Evolutionary conservation across 2,113 vertebrate species (phyloP), one percentile per base, ranked within the genome.

Genomic region (Recurvirostra avosetta): DNA sequence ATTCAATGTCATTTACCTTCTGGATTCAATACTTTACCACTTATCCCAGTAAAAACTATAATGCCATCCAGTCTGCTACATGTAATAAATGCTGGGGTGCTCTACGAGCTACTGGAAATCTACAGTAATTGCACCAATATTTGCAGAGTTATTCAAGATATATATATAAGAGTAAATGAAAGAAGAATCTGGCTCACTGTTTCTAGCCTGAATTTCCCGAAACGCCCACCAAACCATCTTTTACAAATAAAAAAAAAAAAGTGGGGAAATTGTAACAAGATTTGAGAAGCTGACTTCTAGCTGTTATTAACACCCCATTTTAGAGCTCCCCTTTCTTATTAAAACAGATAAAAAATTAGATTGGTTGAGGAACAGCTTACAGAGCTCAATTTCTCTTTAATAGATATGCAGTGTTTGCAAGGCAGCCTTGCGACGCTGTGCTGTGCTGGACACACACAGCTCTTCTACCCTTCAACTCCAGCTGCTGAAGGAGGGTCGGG

Each of bases 1-100:
- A 85, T 59, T 14, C 45, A 8, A 66, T 8, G 6, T 50, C 0
- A 19, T 58, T 76, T 65, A 50, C 38, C 47, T 77, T 63, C 41
- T 36, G 13, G 18, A 67, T 77, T 14, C 30, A n/a, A 1, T 5
- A 9, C 21, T 74, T 77, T 61, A 61, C 26, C 30, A 16, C 21
- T 66, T 62, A 63, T 5, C 15, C 38, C 40, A 29, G 17, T n/a
- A 45, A 78, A 65, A 52, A 22, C 20, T 25, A n/a, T 8, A 34
- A 19, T 50, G 26, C 15, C 0, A 0, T 17, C 26, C 72, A 32
- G 50, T 10, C 23, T 59, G 30, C 5, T 20, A 2, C 5, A 6
- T 3, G 8, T 16, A 55, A 29, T 9, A 41, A 56, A 90, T 4
- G 2, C 14, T 0, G 0, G 13, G 56, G 7, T 45, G 23, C 16